Base-by-base conservation (phyloP, 2,113 vertebrate species). In the Halcyon senegalensis region DNA sequence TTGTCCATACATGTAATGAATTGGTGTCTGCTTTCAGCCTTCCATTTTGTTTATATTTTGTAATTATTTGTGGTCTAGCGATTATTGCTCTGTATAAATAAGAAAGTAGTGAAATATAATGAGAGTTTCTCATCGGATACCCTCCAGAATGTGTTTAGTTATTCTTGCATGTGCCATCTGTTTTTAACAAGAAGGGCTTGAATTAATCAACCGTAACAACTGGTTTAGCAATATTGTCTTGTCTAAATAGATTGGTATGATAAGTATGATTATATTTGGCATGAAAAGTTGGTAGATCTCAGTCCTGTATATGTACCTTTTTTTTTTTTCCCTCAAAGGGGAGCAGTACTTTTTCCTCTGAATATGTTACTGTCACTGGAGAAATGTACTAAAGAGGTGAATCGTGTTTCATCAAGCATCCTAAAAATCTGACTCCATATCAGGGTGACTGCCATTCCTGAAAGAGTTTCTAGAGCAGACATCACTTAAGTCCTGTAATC, bases 131-230 rank as follows among this genome's bases (percentile, higher is more conserved):
- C 94, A 89, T 96, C 44, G 69, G 48, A 96, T 73, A 82, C 48
- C 30, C 66, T 84, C 58, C 70, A 93, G 81, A 93, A 82, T 69
- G 50, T 73, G 84, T 92, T 93, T 94, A 66, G 81, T 90, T 95
- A 43, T 89, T 91, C 66, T 88, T 90, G 53, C 74, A 68, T 87
- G 73, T 96, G 95, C 79, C 91, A 90, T 97, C 83, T 97, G 90
- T 90, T 95, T 95, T 90, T 93, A 90, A 75, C 78, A 76, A 93
- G 87, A 91, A 76, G 48, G 48, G 30, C 66, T 94, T 95, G 86
- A 80, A 96, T 95, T 97, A 96, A 96, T 88, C 74, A 96, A 50
- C 72, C 37, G 9, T 92, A 94, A 94, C 95, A 96, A 96, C 62
- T 81, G 79, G 39, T 86, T 96, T 96, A 96, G 35, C 5, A 58